Base-by-base conservation (phyloP, 2,113 vertebrate genomes). In the Limanda limanda region DNA sequence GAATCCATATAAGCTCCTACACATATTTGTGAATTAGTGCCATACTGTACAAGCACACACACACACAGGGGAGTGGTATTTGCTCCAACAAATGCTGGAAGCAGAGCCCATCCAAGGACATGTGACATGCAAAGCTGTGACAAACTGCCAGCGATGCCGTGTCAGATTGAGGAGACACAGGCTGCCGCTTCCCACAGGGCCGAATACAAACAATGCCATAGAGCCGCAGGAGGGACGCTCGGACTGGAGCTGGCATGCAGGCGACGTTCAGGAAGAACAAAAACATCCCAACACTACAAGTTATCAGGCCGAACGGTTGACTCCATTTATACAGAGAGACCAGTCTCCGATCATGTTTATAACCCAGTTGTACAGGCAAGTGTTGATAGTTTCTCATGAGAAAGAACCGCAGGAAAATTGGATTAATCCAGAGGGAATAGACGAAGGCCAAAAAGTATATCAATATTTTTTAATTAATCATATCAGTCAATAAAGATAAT, bases 131-230 rank as follows among this genome's bases (percentile, higher is more conserved):
- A 66, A 78, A 74, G 73, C 84, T 56, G 27, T 64, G 79, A 80
- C 83, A 91, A 80, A 81, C 82, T 77, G 81, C 83, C 89, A 77
- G 72, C 35, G 75, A 89, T 84, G 86, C 66, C 68, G 68, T 81
- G 87, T 83, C 86, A 87, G 81, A 89, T 89, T 83, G 85, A 82
- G 62, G 60, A 85, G 87, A 92, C 76, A 68, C 82, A 79, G 78
- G 68, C 79, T 86, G 82, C 63, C 40, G 65, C 76, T 87, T 90
- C 84, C 85, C 86, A 88, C 87, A 83, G 83, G 74, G 67, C 45
- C 55, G n/a, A 76, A 76, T 59, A 59, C 76, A 77, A 45, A 80
- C 85, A 75, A 82, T 70, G 74, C 61, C 54, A 66, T 14, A 21
- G 70, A 82, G 61, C 79, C 40, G 69, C 86, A 65, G 63, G 40